Conservation (phyloP, 1,140 invertebrate genomes). For the Psix sp. region DNA sequence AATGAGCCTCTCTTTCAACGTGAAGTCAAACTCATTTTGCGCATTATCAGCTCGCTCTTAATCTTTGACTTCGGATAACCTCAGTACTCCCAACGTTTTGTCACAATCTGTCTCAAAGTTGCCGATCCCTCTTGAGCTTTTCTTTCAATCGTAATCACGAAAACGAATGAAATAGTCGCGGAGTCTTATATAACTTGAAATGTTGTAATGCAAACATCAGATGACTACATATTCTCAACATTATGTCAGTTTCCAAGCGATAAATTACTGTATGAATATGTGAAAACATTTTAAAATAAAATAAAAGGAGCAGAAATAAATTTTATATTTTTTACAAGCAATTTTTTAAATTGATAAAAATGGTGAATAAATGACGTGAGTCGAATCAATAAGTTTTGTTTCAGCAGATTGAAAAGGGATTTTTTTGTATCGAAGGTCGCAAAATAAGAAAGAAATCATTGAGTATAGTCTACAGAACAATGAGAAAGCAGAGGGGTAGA, state of each 20-base stretch:
- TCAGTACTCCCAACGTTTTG: conserved; percentile 59
- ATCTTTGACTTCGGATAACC: conserved; percentile 70
- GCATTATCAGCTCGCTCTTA: conserved; percentile 42
- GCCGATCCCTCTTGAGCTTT: conserved; percentile 42
- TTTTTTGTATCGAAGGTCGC: conserved; percentile 30
- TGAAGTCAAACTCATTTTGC: conserved; percentile 53
- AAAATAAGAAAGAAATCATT: conserved; percentile 61
- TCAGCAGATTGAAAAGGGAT: background rate
- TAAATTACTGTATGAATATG: too few relatives aligned
- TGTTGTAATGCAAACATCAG: too few relatives aligned
- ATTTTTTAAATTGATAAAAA: too few relatives aligned
- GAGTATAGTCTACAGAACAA: conserved; percentile 43
- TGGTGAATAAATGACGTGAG: too few relatives aligned
- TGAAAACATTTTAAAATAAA: too few relatives aligned
- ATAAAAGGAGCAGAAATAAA: too few relatives aligned
- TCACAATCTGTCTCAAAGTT: conserved; percentile 70
- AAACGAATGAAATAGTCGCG: conserved; percentile 16
- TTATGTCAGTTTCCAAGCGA: too few relatives aligned
- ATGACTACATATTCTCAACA: too few relatives aligned
- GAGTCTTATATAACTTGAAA: conserved; percentile 34
- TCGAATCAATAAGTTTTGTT: too few relatives aligned
- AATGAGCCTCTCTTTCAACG: conserved; percentile 60
- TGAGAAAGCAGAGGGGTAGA: conserved; percentile 60
- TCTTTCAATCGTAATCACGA: conserved; percentile 47
- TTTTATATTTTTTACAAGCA: too few relatives aligned